A percentile compares a stretch with the other conserved stretches of the same genome.
phyloP scores from a whole-genome alignment of 2,113 vertebrate genomes.

The Acanthisitta chloris region DNA sequence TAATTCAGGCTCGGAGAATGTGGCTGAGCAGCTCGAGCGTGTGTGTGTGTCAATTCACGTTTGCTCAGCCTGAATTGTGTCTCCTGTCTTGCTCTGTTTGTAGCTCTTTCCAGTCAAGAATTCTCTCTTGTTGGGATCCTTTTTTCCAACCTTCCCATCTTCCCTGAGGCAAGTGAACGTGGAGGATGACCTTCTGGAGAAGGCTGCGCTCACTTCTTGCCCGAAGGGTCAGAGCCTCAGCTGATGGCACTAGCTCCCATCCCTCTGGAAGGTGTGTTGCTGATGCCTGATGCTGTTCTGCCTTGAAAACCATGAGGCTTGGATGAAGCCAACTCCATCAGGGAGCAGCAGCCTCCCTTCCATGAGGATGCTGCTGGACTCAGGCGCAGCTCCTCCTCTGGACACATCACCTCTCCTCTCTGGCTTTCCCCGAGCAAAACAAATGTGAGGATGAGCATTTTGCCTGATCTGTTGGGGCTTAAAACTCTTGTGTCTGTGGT shows the following conservation, averaged over 20 bases:
- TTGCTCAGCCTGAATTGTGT: neutral
- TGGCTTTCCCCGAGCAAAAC: neutral
- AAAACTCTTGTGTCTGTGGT: neutral
- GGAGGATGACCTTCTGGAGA: neutral
- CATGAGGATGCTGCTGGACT: fast-evolving
- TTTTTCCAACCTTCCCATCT: neutral
- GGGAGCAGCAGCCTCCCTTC: neutral
- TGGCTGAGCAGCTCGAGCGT: neutral
- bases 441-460: neutral
- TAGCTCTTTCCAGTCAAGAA: neutral
- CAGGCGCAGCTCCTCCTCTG: fast-evolving
- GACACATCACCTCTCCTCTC: neutral
- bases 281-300: neutral
- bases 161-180: fast-evolving
- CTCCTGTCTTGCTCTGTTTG: neutral
- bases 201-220: fast-evolving
- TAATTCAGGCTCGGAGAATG: neutral
- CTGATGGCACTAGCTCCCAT: neutral
- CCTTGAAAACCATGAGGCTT: neutral
- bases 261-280: neutral
- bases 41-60: neutral
- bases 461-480: neutral
- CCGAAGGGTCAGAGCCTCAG: fast-evolving
- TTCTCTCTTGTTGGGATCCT: neutral
- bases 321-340: fast-evolving